Conservation (phyloP, 2,113 vertebrate species). For the Platichthys stellatus region DNA sequence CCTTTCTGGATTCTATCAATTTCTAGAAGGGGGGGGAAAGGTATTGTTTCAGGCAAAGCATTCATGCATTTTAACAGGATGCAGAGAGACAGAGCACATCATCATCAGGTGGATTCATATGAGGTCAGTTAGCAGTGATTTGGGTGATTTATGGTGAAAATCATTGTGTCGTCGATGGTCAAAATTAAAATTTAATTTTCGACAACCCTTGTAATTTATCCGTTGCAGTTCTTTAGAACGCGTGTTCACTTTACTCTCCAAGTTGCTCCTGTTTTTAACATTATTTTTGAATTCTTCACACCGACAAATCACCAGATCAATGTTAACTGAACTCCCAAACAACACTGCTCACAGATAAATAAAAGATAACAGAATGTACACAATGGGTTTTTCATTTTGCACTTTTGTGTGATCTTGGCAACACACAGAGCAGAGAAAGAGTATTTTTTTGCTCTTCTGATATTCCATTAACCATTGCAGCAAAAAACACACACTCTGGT, state of each 20-base stretch:
- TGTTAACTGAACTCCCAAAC: neutral
- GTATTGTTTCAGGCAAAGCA: slow-evolving; percentile 5
- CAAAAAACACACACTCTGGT: neutral
- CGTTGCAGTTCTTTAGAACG: neutral
- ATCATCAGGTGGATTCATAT: neutral
- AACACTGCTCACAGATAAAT: neutral
- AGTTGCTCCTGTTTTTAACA: neutral
- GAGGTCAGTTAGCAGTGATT: neutral
- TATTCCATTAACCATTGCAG: neutral
- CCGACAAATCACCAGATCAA: neutral
- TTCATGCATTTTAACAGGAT: slow-evolving; percentile 26
- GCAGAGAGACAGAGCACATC: neutral
- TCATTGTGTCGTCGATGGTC: no score
- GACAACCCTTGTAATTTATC: neutral
- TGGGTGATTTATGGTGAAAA: neutral
- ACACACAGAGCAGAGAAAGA: neutral
- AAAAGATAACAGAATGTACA: neutral
- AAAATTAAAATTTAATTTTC: neutral
- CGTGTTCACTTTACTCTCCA: neutral
- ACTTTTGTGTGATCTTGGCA: neutral
- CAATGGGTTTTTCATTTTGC: neutral
- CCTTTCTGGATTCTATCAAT: slow-evolving; percentile 97
- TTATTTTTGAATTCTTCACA: neutral
- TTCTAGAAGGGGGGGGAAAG: slow-evolving; percentile 83
- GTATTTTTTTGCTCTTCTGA: neutral